phyloP scores from a whole-genome alignment of 2,888 invertebrate species.

The Eristalis tenax region DNA sequence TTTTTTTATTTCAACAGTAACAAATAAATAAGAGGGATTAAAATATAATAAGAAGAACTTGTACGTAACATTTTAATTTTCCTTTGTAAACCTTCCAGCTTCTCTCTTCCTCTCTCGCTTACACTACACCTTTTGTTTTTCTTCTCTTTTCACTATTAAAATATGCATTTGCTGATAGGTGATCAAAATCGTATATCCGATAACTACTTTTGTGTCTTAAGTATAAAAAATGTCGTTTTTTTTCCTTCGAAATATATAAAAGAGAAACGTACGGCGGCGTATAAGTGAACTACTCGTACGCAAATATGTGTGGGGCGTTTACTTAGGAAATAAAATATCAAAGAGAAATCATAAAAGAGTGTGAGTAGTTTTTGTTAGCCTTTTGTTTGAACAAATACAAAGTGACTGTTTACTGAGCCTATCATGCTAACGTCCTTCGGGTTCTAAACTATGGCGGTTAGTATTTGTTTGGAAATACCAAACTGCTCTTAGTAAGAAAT shows the following conservation, averaged over 20 bases:
- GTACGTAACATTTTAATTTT: conserved; percentile 62
- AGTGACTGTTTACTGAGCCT: neutral
- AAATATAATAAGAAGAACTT: conserved; percentile 62
- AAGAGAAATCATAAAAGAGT: conserved; percentile 15
- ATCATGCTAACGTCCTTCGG: neutral
- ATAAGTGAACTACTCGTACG: neutral
- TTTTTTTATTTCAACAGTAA: conserved; percentile 70
- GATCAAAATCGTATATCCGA: conserved; percentile 2
- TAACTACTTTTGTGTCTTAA: conserved; percentile 33
- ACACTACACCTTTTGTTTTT: conserved; percentile 41
- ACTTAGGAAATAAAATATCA: conserved; percentile 36
- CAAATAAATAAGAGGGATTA: conserved; percentile 69
- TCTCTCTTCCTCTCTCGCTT: conserved; percentile 7
- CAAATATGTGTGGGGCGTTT: neutral
- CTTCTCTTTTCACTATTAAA: conserved; percentile 38
- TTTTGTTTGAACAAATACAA: too few species aligned
- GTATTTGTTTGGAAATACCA: neutral
- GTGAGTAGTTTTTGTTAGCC: conserved; percentile 12
- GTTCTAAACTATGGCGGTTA: conserved; percentile 40
- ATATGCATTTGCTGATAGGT: conserved; percentile 41
- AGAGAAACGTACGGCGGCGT: conserved; percentile 15
- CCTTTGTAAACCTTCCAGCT: conserved; percentile 41
- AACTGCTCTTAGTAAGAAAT: conserved; percentile 38
- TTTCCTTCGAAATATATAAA: conserved; percentile 1
- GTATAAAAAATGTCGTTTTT: conserved; percentile 3